phyloP scores from a whole-genome alignment of 2,113 vertebrate genomes.

The Gambusia affinis region DNA sequence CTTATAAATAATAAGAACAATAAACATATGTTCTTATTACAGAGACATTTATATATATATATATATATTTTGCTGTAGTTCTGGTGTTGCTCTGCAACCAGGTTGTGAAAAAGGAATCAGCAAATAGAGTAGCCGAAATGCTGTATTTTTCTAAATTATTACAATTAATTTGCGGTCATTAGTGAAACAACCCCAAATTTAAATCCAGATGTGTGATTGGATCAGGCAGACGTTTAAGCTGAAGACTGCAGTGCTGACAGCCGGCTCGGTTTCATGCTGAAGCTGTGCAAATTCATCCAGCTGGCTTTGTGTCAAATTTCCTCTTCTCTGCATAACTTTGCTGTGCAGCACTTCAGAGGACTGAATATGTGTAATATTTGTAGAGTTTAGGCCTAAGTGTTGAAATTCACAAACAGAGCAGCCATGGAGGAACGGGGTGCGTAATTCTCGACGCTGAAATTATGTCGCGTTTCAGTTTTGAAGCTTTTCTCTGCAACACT shows the following conservation, averaged over 20 bases:
- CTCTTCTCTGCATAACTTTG: background rate
- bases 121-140: background rate
- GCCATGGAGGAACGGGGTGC: background rate
- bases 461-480: slow-evolving; percentile 29
- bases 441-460: background rate
- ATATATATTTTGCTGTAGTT: background rate
- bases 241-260: background rate
- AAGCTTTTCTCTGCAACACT: slow-evolving; percentile 34
- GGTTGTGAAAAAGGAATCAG: slow-evolving; percentile 3
- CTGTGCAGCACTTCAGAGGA: background rate
- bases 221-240: background rate
- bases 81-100: background rate
- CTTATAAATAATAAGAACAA: background rate
- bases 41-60: background rate
- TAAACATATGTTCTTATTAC: background rate
- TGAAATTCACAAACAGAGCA: background rate
- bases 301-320: background rate
- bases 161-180: background rate
- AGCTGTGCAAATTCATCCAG: background rate
- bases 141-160: background rate
- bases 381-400: slow-evolving; percentile 5
- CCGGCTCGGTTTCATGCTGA: background rate
- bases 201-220: slow-evolving; percentile 2
- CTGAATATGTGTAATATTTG: background rate
- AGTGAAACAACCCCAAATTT: background rate